Evolutionary conservation across 2,888 invertebrate species (phyloP).

Genomic region (Tuta absoluta): DNA sequence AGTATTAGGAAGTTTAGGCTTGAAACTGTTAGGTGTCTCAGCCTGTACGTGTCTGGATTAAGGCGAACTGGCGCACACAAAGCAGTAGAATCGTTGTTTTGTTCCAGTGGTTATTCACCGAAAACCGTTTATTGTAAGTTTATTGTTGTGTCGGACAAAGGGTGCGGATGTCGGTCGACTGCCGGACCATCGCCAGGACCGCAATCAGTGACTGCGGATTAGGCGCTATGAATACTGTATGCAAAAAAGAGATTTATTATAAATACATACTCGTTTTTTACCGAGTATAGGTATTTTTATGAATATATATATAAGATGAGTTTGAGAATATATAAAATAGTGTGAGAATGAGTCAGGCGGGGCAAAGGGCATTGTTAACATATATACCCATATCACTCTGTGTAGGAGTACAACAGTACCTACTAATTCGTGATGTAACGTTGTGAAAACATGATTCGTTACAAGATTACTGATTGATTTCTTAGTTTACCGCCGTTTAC

Average conservation of each 20-base stretch:
- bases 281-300: neutral
- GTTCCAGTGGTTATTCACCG: conserved; percentile 39
- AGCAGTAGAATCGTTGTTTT: conserved; percentile 28
- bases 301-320: no score
- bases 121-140: conserved; percentile 51
- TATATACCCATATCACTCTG: no score
- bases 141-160: conserved; percentile 56
- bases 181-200: conserved; percentile 43
- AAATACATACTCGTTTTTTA: neutral
- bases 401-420: no score
- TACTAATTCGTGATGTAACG: no score
- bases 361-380: neutral
- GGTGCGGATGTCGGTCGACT: conserved; percentile 48
- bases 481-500: neutral
- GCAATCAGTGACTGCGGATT: conserved; percentile 1
- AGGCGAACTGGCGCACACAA: conserved; percentile 30
- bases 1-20: conserved; percentile 35
- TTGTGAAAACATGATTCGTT: no score
- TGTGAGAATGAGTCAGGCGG: neutral
- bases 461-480: no score
- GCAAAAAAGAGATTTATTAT: neutral
- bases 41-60: conserved; percentile 35
- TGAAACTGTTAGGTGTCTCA: conserved; percentile 38
- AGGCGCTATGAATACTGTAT: no score
- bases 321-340: no score